Percentiles rank a stretch among this genome's conserved stretches.
phyloP scores from a whole-genome alignment of 2,888 invertebrate genomes.

The Syrphus vitripennis region DNA sequence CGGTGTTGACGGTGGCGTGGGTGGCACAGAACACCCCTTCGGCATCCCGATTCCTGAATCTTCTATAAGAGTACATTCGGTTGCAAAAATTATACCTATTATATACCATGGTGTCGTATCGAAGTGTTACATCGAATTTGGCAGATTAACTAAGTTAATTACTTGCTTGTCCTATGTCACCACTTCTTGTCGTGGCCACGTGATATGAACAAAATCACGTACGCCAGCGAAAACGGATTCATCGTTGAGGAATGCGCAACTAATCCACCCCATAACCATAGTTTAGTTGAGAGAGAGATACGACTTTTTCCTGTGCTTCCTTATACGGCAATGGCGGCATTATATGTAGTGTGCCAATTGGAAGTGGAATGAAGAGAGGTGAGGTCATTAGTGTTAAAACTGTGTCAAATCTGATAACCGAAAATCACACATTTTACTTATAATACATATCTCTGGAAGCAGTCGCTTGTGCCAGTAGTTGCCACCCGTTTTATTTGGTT shows the following conservation, averaged over 20 bases:
- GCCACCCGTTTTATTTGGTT: not conserved
- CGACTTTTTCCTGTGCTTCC: conserved; percentile 15
- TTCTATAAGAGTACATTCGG: conserved; percentile 3
- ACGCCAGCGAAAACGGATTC: conserved; percentile 51
- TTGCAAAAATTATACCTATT: conserved; percentile 54
- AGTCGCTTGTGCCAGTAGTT: not conserved
- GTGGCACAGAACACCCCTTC: not conserved
- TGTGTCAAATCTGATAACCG: conserved; percentile 63
- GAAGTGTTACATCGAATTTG: conserved; percentile 64
- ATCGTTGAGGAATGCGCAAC: conserved; percentile 29
- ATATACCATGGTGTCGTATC: conserved; percentile 48
- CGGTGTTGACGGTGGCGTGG: not conserved
- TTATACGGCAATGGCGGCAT: not conserved
- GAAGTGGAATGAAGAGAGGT: not conserved
- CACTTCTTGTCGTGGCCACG: conserved; percentile 64
- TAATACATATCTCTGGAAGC: not conserved
- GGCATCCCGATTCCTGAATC: not conserved
- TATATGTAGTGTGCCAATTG: not conserved
- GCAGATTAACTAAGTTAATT: conserved; percentile 71
- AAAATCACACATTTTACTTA: conserved; percentile 14
- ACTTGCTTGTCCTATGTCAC: conserved; percentile 70
- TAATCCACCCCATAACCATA: not conserved
- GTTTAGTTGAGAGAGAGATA: too few relatives aligned
- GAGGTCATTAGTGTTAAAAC: conserved; percentile 58
- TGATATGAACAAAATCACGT: conserved; percentile 63